phyloP scores from a whole-genome alignment of 2,797 vertebrate species.

The Urocyon cinereoargenteus region DNA sequence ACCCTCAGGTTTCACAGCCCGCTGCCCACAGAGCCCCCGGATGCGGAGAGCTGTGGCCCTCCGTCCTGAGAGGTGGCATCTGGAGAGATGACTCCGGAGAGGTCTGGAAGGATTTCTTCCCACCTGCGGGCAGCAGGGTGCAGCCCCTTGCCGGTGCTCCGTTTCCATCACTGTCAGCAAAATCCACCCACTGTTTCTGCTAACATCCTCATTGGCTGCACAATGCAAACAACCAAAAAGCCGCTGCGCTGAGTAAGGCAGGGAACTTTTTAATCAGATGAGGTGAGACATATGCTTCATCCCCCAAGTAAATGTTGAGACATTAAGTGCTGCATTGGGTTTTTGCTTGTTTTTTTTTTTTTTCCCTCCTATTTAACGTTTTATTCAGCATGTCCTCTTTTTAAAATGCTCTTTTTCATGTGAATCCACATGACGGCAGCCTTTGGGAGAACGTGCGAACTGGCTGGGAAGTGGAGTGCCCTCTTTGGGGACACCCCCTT shows the following conservation, averaged over 20 bases:
- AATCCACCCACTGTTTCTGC: conserved; percentile 61
- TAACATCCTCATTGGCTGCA: conserved; percentile 66
- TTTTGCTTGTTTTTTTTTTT: conserved; percentile 56
- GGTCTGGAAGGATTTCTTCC: conserved; percentile 72
- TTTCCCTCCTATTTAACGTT: conserved; percentile 59
- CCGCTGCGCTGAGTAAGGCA: conserved; percentile 72
- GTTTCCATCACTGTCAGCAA: conserved; percentile 72
- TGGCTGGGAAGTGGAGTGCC: not conserved
- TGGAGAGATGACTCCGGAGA: conserved; percentile 62
- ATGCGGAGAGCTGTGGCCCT: not conserved
- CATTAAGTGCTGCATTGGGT: conserved; percentile 59
- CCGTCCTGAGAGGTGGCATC: not conserved
- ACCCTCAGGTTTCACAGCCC: fast-evolving
- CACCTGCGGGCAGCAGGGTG: conserved; percentile 48
- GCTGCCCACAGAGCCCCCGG: fast-evolving
- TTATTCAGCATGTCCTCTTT: conserved; percentile 73
- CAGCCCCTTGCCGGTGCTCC: conserved; percentile 58
- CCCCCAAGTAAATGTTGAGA: conserved; percentile 76
- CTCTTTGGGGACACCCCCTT: not conserved
- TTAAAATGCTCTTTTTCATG: conserved; percentile 53
- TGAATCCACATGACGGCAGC: not conserved
- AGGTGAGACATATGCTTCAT: conserved; percentile 73
- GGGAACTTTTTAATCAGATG: conserved; percentile 75
- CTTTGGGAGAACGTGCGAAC: not conserved
- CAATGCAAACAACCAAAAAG: conserved; percentile 78